These are phyloP conservation scores for Menidia beryllina DNA, from an alignment of 2,113 vertebrate genomes.

Conservation along the genomic window DNA sequence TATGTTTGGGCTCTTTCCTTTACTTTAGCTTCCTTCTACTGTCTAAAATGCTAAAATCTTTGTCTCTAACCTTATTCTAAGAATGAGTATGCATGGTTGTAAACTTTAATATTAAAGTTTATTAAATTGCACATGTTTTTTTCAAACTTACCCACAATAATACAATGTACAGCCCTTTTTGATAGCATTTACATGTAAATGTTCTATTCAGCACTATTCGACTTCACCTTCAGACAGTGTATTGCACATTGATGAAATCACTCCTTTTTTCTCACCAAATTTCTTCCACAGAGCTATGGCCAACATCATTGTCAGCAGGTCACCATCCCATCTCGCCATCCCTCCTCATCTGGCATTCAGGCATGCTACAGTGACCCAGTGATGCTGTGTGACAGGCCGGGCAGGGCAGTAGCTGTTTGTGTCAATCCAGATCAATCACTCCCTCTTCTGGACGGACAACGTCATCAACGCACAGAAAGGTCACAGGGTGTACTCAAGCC, in stretches of 20 bases:
- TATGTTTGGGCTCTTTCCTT: too few species aligned
- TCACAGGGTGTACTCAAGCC: constrained; percentile 67
- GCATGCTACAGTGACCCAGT: constrained; percentile 78
- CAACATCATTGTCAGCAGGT: constrained; percentile 58
- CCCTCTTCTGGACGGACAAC: constrained; percentile 76
- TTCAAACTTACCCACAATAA: too few species aligned
- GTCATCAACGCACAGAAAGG: constrained; percentile 75
- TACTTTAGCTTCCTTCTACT: too few species aligned
- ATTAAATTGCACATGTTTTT: too few species aligned
- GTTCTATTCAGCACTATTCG: background rate
- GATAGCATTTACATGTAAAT: background rate
- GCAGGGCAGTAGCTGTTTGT: constrained; percentile 78
- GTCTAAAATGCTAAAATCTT: too few species aligned
- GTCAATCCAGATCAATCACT: constrained; percentile 83
- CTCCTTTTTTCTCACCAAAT: constrained; percentile 26
- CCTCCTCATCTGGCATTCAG: constrained; percentile 79
- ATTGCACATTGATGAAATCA: constrained; percentile 11
- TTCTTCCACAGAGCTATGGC: constrained; percentile 22
- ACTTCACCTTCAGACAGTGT: background rate
- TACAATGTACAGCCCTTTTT: too few species aligned
- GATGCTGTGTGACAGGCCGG: constrained; percentile 80
- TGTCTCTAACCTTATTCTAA: too few species aligned
- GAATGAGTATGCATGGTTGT: too few species aligned
- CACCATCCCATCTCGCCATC: constrained; percentile 60
- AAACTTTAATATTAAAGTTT: too few species aligned